Conservation (phyloP, 2,113 vertebrate species). For the Ictalurus furcatus region DNA sequence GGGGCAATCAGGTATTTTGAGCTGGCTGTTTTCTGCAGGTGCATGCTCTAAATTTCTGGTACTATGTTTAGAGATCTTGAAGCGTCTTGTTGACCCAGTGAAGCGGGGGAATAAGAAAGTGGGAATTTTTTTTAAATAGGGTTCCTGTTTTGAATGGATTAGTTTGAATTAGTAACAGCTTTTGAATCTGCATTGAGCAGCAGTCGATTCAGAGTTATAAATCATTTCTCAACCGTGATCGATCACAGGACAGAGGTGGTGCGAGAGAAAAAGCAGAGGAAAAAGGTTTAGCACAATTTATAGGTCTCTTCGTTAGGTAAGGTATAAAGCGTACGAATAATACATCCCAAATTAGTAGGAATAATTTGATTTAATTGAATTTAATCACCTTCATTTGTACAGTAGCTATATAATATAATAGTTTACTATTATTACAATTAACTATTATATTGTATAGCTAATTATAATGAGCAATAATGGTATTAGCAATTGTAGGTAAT, state of each 20-base stretch:
- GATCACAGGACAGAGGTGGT: neutral
- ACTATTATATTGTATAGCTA: too few species aligned
- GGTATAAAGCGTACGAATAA: neutral
- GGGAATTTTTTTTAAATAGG: neutral
- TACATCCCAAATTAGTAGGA: neutral
- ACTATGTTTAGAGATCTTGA: neutral
- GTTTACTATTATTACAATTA: too few species aligned
- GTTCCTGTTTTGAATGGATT: neutral
- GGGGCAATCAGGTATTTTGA: neutral
- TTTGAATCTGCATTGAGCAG: neutral
- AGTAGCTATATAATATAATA: too few species aligned
- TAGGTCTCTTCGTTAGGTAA: neutral
- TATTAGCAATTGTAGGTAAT: neutral
- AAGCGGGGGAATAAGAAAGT: neutral
- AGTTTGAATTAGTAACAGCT: neutral
- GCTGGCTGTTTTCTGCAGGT: neutral
- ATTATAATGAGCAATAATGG: too few species aligned
- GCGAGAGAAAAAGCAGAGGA: neutral
- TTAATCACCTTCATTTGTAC: neutral
- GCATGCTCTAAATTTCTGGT: neutral
- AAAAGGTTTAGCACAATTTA: neutral
- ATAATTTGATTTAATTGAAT: neutral
- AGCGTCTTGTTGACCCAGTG: neutral
- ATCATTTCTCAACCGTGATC: neutral
- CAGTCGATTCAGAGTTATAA: neutral